phyloP scores from a whole-genome alignment of 2,113 vertebrate species.

The Eptatretus burgeri region DNA sequence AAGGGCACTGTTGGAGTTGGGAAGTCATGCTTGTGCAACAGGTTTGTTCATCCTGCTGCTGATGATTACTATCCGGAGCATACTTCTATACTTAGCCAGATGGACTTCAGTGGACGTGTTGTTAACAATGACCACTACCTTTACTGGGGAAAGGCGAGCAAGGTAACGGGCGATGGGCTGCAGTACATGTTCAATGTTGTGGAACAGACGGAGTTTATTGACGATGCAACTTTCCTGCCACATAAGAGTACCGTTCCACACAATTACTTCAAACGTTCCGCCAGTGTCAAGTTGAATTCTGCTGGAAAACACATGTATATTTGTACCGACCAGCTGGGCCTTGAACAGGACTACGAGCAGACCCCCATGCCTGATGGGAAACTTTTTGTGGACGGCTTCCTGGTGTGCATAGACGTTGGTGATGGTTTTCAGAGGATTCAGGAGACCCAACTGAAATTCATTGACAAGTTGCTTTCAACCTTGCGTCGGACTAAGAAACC shows the following conservation, averaged over 20 bases:
- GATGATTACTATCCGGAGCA: constrained; percentile 84
- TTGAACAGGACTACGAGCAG: constrained; percentile 98
- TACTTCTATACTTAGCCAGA: constrained; percentile 97
- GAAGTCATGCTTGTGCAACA: constrained; percentile 95
- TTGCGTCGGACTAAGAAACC: constrained; percentile 79
- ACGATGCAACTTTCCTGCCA: constrained; percentile 93
- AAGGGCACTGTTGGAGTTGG: constrained; percentile 94
- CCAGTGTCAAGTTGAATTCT: constrained; percentile 68
- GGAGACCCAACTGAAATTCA: constrained; percentile 91
- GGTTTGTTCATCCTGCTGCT: constrained; percentile 63
- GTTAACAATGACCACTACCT: constrained; percentile 99
- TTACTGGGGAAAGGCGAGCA: constrained; percentile 81
- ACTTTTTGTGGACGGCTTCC: constrained; percentile 63
- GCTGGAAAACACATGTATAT: constrained; percentile 98
- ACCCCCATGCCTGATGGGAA: constrained; percentile 98
- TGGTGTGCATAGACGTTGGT: constrained; percentile 81
- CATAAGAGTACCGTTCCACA: constrained; percentile 94
- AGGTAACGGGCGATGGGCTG: constrained; percentile 53
- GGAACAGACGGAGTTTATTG: constrained; percentile 95
- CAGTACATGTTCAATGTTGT: constrained; percentile 83
- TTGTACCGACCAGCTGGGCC: constrained; percentile 93
- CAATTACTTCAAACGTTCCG: constrained; percentile 75
- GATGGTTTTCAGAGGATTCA: constrained; percentile 91
- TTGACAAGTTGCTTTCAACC: constrained; percentile 72
- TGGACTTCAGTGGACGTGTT: constrained; percentile 95